Conservation (phyloP, 2,797 vertebrate genomes). For the Gallirallus australis region DNA sequence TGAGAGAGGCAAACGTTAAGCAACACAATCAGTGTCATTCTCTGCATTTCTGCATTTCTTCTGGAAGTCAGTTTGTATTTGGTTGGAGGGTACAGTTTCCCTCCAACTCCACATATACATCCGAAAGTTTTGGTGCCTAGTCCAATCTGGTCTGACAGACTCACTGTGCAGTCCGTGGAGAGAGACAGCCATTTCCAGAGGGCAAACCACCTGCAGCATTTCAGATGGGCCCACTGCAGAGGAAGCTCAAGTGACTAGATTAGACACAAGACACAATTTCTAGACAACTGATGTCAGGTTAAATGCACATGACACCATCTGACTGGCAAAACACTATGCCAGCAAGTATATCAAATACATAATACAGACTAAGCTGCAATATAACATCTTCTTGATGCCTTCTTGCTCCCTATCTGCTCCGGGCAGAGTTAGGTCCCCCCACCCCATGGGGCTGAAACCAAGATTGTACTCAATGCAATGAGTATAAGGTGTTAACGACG, state of each 20-base stretch:
- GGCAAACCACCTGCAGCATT: neutral
- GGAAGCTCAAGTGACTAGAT: neutral
- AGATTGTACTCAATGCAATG: neutral
- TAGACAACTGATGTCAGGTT: rapidly evolving
- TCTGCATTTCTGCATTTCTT: neutral
- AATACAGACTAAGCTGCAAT: neutral
- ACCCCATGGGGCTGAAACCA: neutral
- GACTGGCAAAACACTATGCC: neutral
- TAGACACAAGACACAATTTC: neutral
- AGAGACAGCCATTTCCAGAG: neutral
- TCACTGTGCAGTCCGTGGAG: rapidly evolving
- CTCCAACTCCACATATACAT: neutral
- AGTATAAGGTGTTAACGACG: neutral
- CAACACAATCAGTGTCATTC: neutral
- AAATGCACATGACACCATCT: rapidly evolving
- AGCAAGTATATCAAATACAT: neutral
- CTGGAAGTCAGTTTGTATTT: neutral
- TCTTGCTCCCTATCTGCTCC: neutral
- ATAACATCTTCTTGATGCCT: neutral
- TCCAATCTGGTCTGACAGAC: neutral
- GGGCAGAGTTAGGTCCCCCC: neutral
- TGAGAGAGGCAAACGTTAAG: neutral
- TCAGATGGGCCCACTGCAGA: neutral
- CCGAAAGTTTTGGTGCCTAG: neutral
- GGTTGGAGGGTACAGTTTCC: neutral